These are phyloP conservation scores for Epinephelus lanceolatus DNA, from an alignment of 2,113 vertebrate species.

Conservation along the genomic window DNA sequence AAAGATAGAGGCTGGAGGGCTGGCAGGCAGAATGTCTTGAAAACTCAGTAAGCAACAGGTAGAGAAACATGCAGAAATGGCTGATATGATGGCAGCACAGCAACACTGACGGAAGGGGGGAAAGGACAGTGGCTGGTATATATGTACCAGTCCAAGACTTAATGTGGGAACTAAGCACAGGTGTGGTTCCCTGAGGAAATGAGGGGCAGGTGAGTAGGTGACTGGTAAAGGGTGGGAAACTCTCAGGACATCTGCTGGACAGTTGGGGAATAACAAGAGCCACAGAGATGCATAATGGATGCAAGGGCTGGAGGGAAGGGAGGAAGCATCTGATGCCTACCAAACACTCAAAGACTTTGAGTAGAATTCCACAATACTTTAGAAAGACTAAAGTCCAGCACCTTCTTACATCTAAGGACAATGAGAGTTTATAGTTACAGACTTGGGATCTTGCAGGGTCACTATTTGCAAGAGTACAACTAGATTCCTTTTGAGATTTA, in stretches of 20 bases:
- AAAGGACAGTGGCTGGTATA: not conserved
- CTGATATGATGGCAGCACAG: not conserved
- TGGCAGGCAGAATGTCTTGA: not conserved
- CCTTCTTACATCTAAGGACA: too few relatives aligned
- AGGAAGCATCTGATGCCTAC: too few relatives aligned
- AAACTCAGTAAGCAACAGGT: too few relatives aligned
- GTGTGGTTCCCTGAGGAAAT: not conserved
- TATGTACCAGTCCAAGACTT: not conserved
- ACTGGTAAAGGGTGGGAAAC: not conserved
- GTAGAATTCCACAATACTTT: too few relatives aligned
- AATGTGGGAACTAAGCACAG: not conserved
- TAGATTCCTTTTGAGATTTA: too few relatives aligned
- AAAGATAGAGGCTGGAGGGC: not conserved
- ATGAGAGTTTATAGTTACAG: too few relatives aligned
- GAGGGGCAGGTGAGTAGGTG: not conserved
- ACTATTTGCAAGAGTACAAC: too few relatives aligned
- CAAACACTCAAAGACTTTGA: too few relatives aligned
- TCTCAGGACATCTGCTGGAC: slow-evolving; percentile 8
- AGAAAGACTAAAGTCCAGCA: too few relatives aligned
- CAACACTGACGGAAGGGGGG: not conserved
- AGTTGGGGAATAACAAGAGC: not conserved
- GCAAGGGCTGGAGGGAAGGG: too few relatives aligned
- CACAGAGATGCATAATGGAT: not conserved
- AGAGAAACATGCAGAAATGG: not conserved
- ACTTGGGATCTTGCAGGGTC: too few relatives aligned